Conservation (phyloP, 2,888 invertebrate genomes). For the Plagiodera versicolora region DNA sequence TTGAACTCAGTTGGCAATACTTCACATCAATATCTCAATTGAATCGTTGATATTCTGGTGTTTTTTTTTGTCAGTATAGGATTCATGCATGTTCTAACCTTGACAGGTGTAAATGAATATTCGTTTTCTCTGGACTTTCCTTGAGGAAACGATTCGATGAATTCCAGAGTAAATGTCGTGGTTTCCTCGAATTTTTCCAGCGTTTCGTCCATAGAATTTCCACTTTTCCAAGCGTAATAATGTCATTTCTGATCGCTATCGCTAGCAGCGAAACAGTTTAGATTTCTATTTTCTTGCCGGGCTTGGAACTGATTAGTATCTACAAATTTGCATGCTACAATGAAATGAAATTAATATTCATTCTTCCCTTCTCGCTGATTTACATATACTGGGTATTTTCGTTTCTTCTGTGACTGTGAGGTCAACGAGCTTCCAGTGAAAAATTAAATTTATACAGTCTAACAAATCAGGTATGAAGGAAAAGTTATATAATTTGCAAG, state of each 20-base stretch:
- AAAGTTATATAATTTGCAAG: too few species aligned
- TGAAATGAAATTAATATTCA: conserved; percentile 20
- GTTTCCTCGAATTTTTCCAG: conserved; percentile 3
- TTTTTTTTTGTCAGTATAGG: too few species aligned
- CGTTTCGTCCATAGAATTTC: conserved; percentile 3
- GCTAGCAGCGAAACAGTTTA: conserved; percentile 15
- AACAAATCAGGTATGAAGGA: too few species aligned
- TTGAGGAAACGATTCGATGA: neutral
- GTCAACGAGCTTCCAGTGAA: neutral
- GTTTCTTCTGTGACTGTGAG: neutral
- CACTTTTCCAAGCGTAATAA: conserved; percentile 16
- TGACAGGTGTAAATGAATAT: too few species aligned
- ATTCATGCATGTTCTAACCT: too few species aligned
- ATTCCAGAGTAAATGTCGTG: neutral
- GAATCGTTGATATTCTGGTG: too few species aligned
- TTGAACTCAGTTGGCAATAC: too few species aligned
- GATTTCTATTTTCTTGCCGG: conserved; percentile 21
- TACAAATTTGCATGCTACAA: conserved; percentile 20
- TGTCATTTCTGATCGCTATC: conserved; percentile 23
- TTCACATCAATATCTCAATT: too few species aligned
- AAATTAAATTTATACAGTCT: neutral
- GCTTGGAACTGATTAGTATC: conserved; percentile 17
- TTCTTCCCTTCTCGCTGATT: conserved; percentile 3
- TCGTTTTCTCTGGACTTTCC: neutral
- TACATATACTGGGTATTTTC: neutral